Evolutionary conservation across 2,797 vertebrate genomes (phyloP).

Genomic region (Liparis tanakae): DNA sequence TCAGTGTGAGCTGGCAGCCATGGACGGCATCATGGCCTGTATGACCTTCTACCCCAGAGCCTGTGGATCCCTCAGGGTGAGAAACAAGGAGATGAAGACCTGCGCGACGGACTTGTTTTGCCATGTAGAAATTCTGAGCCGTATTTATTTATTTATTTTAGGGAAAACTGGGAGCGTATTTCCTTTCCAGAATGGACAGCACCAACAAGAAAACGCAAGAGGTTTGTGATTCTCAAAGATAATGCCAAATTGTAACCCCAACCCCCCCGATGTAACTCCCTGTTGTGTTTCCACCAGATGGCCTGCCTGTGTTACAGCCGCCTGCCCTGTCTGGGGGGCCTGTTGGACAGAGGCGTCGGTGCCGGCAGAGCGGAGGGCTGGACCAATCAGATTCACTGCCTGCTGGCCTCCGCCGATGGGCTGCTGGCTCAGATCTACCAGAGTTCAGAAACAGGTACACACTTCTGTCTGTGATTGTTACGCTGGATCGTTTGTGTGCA

Average conservation of each 20-base stretch:
- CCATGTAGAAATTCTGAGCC: background rate
- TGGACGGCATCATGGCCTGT: constrained; percentile 92
- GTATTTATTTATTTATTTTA: constrained; percentile 51
- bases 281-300: constrained; percentile 72
- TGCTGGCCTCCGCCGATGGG: constrained; percentile 86
- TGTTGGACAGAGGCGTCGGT: constrained; percentile 84
- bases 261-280: background rate
- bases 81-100: background rate
- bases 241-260: no score
- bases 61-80: constrained; percentile 90
- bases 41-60: constrained; percentile 90
- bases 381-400: constrained; percentile 89
- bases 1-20: constrained; percentile 81
- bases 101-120: background rate
- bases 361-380: constrained; percentile 87
- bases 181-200: constrained; percentile 88
- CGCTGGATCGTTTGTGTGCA: no score
- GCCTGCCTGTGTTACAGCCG: constrained; percentile 89
- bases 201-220: constrained; percentile 87
- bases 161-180: constrained; percentile 91
- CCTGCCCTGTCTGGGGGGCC: constrained; percentile 88
- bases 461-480: no score
- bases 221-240: constrained; percentile 70
- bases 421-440: constrained; percentile 86
- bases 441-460: constrained; percentile 84